These are phyloP conservation scores for Tetanocera ferruginea DNA, from an alignment of 2,888 invertebrate genomes.

Conservation along the genomic window DNA sequence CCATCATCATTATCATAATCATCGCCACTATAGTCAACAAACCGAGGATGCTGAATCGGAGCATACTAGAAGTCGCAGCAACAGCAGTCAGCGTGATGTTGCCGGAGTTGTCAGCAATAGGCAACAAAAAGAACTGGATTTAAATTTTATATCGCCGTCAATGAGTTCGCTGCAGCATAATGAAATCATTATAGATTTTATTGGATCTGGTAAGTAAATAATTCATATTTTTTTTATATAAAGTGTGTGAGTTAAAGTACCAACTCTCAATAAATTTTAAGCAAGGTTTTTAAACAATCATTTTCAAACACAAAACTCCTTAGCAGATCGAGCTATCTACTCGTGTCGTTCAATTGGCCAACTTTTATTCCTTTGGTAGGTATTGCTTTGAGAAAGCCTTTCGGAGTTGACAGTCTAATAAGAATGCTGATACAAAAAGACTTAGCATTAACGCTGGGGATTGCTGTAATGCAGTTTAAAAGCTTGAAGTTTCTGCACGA, in stretches of 20 bases:
- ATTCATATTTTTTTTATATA: no score
- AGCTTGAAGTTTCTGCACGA: no score
- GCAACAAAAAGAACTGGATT: constrained; percentile 55
- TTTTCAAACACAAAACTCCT: neutral
- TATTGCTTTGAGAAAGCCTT: no score
- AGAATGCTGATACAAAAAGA: no score
- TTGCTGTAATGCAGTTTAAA: no score
- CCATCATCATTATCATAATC: constrained; percentile 42
- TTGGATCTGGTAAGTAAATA: constrained; percentile 73
- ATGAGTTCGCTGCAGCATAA: constrained; percentile 71
- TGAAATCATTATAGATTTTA: constrained; percentile 76
- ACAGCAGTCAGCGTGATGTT: constrained; percentile 51
- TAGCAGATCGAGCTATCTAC: no score
- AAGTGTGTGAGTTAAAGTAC: no score
- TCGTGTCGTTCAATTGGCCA: no score
- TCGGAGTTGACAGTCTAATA: no score
- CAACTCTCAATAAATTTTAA: neutral
- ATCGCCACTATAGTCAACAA: constrained; percentile 31
- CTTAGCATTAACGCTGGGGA: no score
- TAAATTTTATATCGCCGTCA: constrained; percentile 63
- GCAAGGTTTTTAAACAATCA: neutral
- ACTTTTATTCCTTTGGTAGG: no score
- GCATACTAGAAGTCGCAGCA: constrained; percentile 44
- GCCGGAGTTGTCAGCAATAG: constrained; percentile 45
- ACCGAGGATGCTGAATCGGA: constrained; percentile 16